phyloP scores from a whole-genome alignment of 2,888 invertebrate genomes.

The Julus scandinavius region DNA sequence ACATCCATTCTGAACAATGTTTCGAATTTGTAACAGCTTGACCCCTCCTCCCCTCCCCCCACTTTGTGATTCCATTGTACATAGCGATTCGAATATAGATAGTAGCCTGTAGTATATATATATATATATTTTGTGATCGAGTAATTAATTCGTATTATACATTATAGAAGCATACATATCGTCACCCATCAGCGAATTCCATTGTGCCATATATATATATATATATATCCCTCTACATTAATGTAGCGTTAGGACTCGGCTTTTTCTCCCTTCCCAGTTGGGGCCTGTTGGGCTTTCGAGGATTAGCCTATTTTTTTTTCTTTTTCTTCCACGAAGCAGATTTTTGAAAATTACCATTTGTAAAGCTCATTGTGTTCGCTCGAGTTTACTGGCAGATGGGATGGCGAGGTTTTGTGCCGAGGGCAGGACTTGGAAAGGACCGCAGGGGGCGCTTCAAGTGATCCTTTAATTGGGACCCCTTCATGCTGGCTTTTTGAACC shows the following conservation, averaged over 20 bases:
- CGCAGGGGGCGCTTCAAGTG: not conserved
- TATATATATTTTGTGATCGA: constrained; percentile 30
- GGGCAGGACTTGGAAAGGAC: not conserved
- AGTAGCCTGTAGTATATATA: not conserved
- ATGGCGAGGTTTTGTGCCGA: not conserved
- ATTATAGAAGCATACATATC: constrained; percentile 35
- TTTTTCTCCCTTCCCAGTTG: not conserved
- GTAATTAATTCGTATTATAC: constrained; percentile 39
- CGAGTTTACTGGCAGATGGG: constrained; percentile 6
- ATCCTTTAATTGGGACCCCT: not conserved
- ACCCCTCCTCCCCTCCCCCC: not conserved
- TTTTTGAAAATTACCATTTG: constrained; percentile 17
- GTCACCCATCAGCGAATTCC: constrained; percentile 35
- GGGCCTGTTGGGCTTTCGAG: constrained; percentile 22
- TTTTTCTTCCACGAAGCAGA: not conserved
- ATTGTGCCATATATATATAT: not conserved
- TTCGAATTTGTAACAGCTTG: not conserved
- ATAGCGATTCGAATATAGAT: constrained; percentile 20
- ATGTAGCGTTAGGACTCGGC: not conserved
- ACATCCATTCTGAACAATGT: not conserved
- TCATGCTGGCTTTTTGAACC: not conserved
- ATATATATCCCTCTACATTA: not conserved
- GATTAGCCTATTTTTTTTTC: not conserved
- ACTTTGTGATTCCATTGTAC: constrained; percentile 2
- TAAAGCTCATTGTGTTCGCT: constrained; percentile 10